These are phyloP conservation scores for Botrylloides violaceus DNA, from an alignment of 23 tunicate genomes.

Conservation along the genomic window DNA sequence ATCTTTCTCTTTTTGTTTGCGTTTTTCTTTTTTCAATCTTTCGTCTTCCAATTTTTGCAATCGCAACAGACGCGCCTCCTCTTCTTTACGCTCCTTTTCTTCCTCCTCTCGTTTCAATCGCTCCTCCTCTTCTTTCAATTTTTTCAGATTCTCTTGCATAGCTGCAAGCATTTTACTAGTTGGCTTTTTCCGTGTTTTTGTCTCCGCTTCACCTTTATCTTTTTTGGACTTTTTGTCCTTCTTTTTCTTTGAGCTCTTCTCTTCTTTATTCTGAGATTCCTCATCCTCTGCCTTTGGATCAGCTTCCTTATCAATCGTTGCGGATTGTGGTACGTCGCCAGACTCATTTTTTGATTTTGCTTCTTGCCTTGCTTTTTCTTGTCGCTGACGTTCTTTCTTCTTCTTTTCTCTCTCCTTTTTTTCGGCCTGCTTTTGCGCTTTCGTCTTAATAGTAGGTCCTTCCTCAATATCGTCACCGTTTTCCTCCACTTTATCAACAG, in stretches of 20 bases:
- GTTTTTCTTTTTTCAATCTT: constrained; percentile 54
- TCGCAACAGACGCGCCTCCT: constrained; percentile 48
- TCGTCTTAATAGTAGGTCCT: constrained; percentile 20
- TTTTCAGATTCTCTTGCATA: constrained; percentile 60
- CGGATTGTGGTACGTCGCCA: background rate
- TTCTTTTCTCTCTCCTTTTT: constrained; percentile 40
- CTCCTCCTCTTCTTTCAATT: constrained; percentile 80
- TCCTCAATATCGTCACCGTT: constrained; percentile 31
- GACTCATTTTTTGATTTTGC: constrained; percentile 3
- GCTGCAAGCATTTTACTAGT: constrained; percentile 36
- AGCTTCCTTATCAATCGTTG: background rate
- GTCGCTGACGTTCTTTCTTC: constrained; percentile 41
- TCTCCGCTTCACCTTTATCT: constrained; percentile 30
- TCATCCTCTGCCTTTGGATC: constrained; percentile 1
- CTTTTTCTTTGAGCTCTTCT: constrained; percentile 10
- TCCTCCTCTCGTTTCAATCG: constrained; percentile 45
- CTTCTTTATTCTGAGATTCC: constrained; percentile 17
- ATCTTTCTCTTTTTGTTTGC: constrained; percentile 83
- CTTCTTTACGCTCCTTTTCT: constrained; percentile 62
- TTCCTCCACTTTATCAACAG: constrained; percentile 28
- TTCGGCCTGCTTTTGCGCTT: constrained; percentile 45
- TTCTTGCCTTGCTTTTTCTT: constrained; percentile 5
- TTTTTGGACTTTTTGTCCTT: constrained; percentile 72
- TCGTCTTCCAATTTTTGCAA: constrained; percentile 48
- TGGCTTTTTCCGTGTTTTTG: constrained; percentile 35